These are phyloP conservation scores for Neotoma lepida DNA, from an alignment of 2,113 vertebrate genomes.

Conservation along the genomic window DNA sequence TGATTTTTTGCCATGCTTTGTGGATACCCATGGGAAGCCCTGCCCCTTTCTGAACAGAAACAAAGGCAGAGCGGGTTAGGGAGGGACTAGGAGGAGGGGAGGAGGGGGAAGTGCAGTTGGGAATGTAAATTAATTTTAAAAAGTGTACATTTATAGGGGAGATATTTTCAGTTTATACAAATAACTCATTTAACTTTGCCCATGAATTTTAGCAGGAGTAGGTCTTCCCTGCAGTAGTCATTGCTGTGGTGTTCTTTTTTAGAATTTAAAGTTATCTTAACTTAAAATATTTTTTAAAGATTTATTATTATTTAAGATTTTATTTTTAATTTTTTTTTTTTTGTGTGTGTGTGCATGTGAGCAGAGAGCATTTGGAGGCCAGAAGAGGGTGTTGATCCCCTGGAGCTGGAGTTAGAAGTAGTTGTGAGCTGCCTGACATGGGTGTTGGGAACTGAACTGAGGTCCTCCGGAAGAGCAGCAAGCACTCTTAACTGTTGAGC, in stretches of 20 bases:
- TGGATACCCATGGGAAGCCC: too few relatives aligned
- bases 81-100: neutral
- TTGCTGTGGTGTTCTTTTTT: neutral
- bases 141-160: neutral
- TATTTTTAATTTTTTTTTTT: neutral
- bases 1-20: too few relatives aligned
- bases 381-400: neutral
- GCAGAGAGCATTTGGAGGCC: neutral
- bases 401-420: neutral
- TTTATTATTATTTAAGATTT: neutral
- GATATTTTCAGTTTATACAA: neutral
- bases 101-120: neutral
- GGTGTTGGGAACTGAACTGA: neutral
- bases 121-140: neutral
- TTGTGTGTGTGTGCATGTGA: neutral
- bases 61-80: too few relatives aligned
- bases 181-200: neutral
- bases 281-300: neutral
- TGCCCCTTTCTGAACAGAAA: too few relatives aligned
- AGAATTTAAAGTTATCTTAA: neutral
- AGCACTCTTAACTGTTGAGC: neutral
- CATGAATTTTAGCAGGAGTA: neutral
- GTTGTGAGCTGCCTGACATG: neutral
- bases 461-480: neutral
- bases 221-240: neutral